Base-by-base conservation (phyloP, 2,888 invertebrate species). In the Coenonympha glycerion region DNA sequence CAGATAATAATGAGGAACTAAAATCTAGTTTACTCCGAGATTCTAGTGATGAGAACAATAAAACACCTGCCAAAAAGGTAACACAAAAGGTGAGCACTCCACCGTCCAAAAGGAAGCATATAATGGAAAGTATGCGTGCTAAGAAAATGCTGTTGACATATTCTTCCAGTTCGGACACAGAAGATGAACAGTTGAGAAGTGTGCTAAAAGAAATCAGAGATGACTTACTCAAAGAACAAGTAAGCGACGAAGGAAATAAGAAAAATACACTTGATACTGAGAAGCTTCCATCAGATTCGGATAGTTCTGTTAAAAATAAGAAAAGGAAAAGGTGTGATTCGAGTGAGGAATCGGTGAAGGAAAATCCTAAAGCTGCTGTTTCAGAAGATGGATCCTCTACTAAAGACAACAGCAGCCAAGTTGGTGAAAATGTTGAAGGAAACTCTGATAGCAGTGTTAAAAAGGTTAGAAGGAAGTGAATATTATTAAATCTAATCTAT, bases 91-190 rank as follows among this genome's bases (percentile, higher is more conserved):
- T 36, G 9, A 36, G 4, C 3, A 46, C 64, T 31, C 63, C 58
- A 58, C 66, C 63, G 41, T 69, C 64, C 15, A 75, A 70, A 62
- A 65, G 71, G 54, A 80, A 76, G 60, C 61, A 63, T 51, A 71
- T 73, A 1, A 76, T 69, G 64, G 75, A 80, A 63, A 77, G 72
- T 59, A 73, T 76, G 60, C 63, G 77, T 60, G 82, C 79, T 16
- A 86, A 80, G 56, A 76, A 73, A 67, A 77, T 69, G 68, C 63
- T 81, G 8, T 57, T 83, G 3, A 64, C 65, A 28, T 71, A 77
- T 58, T 78, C 79, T 30, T 79, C 81, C 21, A 79, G 80, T 61
- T 85, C 86, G 4, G 86, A 82, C 36, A 72, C 75, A 36, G 81
- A 79, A 47, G 79, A 81, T 69, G 77, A 81, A 53, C 58, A 70